Evolutionary conservation across 2,888 invertebrate species (phyloP).

Genomic region (Clanis bilineata): DNA sequence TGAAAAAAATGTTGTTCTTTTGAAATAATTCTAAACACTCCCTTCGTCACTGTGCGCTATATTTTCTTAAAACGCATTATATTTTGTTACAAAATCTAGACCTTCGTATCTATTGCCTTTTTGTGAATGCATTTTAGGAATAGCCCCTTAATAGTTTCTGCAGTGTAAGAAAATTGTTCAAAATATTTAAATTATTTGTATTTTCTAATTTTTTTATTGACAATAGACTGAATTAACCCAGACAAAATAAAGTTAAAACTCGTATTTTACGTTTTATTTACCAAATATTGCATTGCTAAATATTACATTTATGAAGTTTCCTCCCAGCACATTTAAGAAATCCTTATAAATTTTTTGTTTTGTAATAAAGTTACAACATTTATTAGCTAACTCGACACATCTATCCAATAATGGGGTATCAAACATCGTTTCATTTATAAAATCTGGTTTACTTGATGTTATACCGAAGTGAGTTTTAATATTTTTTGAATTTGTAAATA

Average conservation of each 20-base stretch:
- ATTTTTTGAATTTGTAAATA: constrained; percentile 18
- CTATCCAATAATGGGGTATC: constrained; percentile 15
- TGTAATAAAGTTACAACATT: not conserved
- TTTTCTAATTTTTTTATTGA: not conserved
- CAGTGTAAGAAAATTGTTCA: not conserved
- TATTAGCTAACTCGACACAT: not conserved
- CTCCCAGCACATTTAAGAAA: not conserved
- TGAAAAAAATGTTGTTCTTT: too few relatives aligned
- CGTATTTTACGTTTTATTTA: not conserved
- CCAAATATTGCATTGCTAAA: not conserved
- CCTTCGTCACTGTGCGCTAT: too few relatives aligned
- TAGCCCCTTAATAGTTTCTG: not conserved
- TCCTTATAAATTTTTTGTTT: not conserved
- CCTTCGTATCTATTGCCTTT: too few relatives aligned
- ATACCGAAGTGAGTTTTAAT: constrained; percentile 17
- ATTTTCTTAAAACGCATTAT: too few relatives aligned
- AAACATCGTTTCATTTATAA: constrained; percentile 32
- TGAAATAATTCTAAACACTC: too few relatives aligned
- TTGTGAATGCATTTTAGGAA: too few relatives aligned
- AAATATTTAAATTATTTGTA: not conserved
- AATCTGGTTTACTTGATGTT: constrained; percentile 15
- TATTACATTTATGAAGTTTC: not conserved
- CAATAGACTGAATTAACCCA: not conserved
- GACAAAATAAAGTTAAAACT: not conserved
- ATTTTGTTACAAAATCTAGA: too few relatives aligned